Evolutionary conservation across 2,888 invertebrate genomes (phyloP).

Genomic region (Scaptomyza cyrtandrae): DNA sequence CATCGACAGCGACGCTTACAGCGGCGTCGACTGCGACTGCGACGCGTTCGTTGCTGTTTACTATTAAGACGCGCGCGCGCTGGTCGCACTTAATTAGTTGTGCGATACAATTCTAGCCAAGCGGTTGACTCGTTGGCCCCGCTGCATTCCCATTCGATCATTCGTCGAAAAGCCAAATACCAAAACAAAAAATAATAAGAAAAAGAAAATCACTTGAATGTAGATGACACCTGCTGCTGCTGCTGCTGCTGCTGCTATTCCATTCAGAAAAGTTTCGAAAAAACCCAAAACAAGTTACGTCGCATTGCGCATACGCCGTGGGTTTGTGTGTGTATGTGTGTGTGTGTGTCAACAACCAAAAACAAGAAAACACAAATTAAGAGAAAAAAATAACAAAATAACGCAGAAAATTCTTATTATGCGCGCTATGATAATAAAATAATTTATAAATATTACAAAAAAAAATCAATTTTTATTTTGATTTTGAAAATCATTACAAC

Average conservation of each 20-base stretch:
- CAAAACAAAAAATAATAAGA: background rate
- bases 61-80: slow-evolving; percentile 77
- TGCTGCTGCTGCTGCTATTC: background rate
- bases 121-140: slow-evolving; percentile 67
- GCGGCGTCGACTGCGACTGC: slow-evolving; percentile 29
- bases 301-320: slow-evolving; percentile 63
- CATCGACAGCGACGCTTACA: slow-evolving; percentile 5
- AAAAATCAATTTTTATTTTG: too few relatives aligned
- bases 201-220: slow-evolving; percentile 10
- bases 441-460: background rate
- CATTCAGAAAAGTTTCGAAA: slow-evolving; percentile 5
- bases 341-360: slow-evolving; percentile 36
- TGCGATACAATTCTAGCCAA: slow-evolving; percentile 79
- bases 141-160: slow-evolving; percentile 46
- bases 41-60: slow-evolving; percentile 56
- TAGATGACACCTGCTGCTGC: slow-evolving; percentile 17
- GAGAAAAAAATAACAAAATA: background rate
- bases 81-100: slow-evolving; percentile 78
- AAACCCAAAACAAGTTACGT: slow-evolving; percentile 17
- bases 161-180: background rate
- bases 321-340: slow-evolving; percentile 27
- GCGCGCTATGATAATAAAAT: slow-evolving; percentile 3
- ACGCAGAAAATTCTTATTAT: background rate
- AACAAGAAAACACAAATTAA: background rate
- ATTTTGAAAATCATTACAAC: slow-evolving; percentile 9